These are phyloP conservation scores for Penelope pileata DNA, from an alignment of 2,113 vertebrate species.

Conservation along the genomic window DNA sequence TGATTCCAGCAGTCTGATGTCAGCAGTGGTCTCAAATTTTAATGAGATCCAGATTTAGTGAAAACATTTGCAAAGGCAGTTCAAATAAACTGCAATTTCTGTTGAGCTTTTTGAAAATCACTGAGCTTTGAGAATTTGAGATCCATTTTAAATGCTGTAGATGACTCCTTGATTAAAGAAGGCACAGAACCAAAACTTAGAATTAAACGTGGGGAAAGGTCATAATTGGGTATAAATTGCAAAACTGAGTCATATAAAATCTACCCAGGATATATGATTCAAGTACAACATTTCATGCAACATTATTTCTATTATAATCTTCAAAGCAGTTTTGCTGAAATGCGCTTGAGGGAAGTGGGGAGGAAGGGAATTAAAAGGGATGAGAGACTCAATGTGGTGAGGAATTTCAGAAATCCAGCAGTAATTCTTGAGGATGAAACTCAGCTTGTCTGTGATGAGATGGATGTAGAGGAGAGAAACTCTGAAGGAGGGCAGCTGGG, in stretches of 20 bases:
- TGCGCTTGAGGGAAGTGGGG: neutral
- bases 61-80: neutral
- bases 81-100: neutral
- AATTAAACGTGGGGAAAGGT: neutral
- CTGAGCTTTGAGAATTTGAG: neutral
- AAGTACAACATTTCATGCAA: neutral
- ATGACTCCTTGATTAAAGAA: neutral
- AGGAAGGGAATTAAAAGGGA: neutral
- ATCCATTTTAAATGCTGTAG: neutral
- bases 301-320: neutral
- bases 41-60: neutral
- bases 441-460: neutral
- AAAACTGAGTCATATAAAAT: neutral
- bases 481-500: neutral
- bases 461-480: neutral
- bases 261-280: neutral
- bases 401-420: neutral
- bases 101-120: neutral
- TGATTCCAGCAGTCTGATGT: neutral
- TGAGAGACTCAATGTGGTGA: fast-evolving
- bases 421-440: neutral
- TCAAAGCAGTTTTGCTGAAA: neutral
- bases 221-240: neutral
- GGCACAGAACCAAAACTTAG: neutral
- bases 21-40: neutral